Base-by-base conservation (phyloP, 2,888 invertebrate genomes). In the Orthosia gracilis region DNA sequence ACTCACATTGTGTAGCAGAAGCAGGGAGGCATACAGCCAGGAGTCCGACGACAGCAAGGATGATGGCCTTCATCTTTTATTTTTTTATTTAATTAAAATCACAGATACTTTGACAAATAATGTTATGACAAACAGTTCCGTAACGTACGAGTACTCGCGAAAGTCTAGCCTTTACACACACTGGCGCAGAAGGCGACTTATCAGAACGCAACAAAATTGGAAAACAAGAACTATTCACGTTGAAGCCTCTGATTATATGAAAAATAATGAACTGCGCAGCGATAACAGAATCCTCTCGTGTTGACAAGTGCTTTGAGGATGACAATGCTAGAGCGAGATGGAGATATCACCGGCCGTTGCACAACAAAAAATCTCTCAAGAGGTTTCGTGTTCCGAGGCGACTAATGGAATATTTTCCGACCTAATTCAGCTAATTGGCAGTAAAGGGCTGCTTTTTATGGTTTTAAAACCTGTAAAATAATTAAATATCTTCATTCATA, bases 181-280 rank as follows among this genome's bases (percentile, higher is more conserved):
- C 98, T 98, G 98, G 98, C 97, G 98, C 97, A 98, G 98, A 98
- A 98, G 98, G 98, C 97, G 97, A 97, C 97, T 94, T 93, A 92
- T 92, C 91, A 92, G 92, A 80, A 89, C 86, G 81, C 90, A 91
- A 92, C 90, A 91, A 90, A 89, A 92, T 90, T 90, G 86, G 87
- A 90, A 92, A 91, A 92, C 90, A 92, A 90, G 84, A 85, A 89
- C 89, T 91, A 91, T 90, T 89, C 89, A 87, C 87, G 86, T 87
- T 87, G 88, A 91, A 91, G 87, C 89, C 88, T 94, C 88, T 88
- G 93, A 91, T 93, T 93, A 91, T 84, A 92, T 89, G 87, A 93
- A 94, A n/a, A 94, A 93, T 92, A 92, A 91, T 93, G 91, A 90
- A 94, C 91, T 96, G 89, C 96, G 96, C 95, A 96, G 93, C 93